Evolutionary conservation across 2,113 vertebrate genomes (phyloP).

Genomic region (Circaetus gallicus): DNA sequence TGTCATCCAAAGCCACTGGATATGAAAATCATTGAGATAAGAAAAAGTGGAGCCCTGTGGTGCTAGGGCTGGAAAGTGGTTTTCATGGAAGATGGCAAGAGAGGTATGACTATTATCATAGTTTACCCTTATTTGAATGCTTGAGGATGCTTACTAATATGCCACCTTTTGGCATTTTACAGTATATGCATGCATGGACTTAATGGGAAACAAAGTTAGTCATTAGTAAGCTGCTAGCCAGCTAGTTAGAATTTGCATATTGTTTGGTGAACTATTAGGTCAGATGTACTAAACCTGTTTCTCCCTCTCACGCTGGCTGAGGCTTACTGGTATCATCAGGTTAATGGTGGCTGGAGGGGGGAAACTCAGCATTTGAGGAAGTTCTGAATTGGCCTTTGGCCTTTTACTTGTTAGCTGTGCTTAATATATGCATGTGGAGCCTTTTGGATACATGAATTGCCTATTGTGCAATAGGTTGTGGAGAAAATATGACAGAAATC

Average conservation of each 20-base stretch:
- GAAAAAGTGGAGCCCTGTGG: slow-evolving; percentile 1
- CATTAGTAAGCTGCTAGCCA: slow-evolving; percentile 44
- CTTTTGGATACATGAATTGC: not conserved
- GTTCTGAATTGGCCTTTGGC: not conserved
- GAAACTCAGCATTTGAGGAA: not conserved
- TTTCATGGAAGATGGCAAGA: slow-evolving; percentile 17
- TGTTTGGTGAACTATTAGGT: slow-evolving; percentile 11
- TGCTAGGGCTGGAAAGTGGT: slow-evolving; percentile 28
- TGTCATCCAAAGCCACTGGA: slow-evolving; percentile 28
- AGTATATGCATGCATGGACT: not conserved
- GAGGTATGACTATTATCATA: not conserved
- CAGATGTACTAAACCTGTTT: not conserved
- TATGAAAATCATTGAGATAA: slow-evolving; percentile 25
- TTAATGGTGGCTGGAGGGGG: not conserved
- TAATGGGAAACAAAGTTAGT: not conserved
- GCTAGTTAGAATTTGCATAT: slow-evolving; percentile 25
- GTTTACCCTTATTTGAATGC: not conserved
- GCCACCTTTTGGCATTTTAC: not conserved
- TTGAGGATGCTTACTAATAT: slow-evolving; percentile 1
- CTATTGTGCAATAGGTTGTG: not conserved
- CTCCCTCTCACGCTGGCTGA: not conserved
- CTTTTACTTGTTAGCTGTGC: not conserved
- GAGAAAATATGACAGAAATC: not conserved
- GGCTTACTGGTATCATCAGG: not conserved
- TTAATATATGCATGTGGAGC: not conserved